Evolutionary conservation across 2,888 invertebrate genomes (phyloP).

Genomic region (Eueremaeus valkanovi): DNA sequence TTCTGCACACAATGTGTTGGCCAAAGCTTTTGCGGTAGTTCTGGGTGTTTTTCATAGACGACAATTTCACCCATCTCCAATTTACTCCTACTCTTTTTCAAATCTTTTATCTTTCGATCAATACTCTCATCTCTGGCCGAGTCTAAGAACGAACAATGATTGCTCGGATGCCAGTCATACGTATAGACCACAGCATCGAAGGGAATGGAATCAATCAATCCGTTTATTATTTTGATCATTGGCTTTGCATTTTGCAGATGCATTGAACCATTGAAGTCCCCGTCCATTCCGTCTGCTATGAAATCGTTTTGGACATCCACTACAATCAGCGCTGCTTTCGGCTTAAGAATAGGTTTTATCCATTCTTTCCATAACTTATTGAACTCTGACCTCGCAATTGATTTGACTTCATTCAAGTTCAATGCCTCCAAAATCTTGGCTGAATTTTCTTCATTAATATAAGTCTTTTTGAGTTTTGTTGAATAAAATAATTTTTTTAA

Average conservation of each 20-base stretch:
- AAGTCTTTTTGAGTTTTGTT: background rate
- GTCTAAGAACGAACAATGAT: conserved; percentile 94
- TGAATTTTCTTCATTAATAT: background rate
- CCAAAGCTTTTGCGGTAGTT: conserved; percentile 80
- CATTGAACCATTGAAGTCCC: conserved; percentile 86
- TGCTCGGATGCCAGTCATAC: conserved; percentile 93
- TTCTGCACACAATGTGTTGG: conserved; percentile 94
- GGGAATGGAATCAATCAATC: conserved; percentile 69
- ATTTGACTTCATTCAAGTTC: background rate
- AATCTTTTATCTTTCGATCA: background rate
- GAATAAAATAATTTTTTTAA: background rate
- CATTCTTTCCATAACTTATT: conserved; percentile 81
- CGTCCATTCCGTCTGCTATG: conserved; percentile 86
- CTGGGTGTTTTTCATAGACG: conserved; percentile 74
- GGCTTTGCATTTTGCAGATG: conserved; percentile 83
- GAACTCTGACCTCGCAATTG: conserved; percentile 60
- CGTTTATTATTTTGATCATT: conserved; percentile 87
- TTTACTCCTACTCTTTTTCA: background rate
- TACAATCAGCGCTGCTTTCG: conserved; percentile 79
- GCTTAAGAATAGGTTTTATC: conserved; percentile 77
- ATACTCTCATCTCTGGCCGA: background rate
- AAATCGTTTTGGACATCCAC: conserved; percentile 98
- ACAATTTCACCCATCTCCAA: conserved; percentile 73
- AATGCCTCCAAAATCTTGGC: background rate
- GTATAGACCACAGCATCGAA: conserved; percentile 90